phyloP scores from a whole-genome alignment of 2,797 vertebrate genomes.

The Ambastaia sidthimunki region DNA sequence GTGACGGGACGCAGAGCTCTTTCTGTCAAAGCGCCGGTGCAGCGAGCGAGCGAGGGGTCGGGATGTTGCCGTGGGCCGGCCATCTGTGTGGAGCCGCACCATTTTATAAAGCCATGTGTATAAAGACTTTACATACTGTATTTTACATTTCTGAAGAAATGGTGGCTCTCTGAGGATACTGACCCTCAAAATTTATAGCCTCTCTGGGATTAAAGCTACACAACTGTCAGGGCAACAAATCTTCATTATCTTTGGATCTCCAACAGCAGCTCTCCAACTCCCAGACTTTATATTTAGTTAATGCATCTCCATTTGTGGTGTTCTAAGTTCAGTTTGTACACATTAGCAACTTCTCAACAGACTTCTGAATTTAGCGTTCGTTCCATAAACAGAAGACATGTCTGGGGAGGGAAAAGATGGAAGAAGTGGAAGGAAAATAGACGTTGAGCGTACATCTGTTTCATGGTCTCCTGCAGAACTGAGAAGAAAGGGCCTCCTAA shows the following conservation, averaged over 20 bases:
- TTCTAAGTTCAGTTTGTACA: constrained; percentile 35
- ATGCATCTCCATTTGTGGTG: constrained; percentile 27
- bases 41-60: constrained; percentile 13
- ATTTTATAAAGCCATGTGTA: constrained; percentile 45
- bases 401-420: constrained; percentile 13
- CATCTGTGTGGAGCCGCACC: constrained; percentile 46
- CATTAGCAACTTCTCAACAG: constrained; percentile 31
- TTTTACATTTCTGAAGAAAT: constrained; percentile 60
- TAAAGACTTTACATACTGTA: constrained; percentile 58
- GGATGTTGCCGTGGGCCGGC: constrained; percentile 30
- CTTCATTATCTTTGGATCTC: constrained; percentile 59
- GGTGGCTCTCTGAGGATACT: constrained; percentile 58
- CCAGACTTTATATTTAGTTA: constrained; percentile 38
- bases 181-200: constrained; percentile 66
- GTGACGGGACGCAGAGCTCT: constrained; percentile 43
- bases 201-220: constrained; percentile 47
- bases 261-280: constrained; percentile 52
- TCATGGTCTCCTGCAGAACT: constrained; percentile 30
- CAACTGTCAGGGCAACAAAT: constrained; percentile 62
- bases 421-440: constrained; percentile 6
- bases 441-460: constrained; percentile 45
- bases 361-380: constrained; percentile 38
- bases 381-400: not conserved
- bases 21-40: constrained; percentile 34
- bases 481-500: constrained; percentile 11